A percentile compares a stretch with the other conserved stretches of the same genome.
Evolutionary conservation across 2,113 vertebrate species (phyloP).

Genomic region (Grammomys surdaster): DNA sequence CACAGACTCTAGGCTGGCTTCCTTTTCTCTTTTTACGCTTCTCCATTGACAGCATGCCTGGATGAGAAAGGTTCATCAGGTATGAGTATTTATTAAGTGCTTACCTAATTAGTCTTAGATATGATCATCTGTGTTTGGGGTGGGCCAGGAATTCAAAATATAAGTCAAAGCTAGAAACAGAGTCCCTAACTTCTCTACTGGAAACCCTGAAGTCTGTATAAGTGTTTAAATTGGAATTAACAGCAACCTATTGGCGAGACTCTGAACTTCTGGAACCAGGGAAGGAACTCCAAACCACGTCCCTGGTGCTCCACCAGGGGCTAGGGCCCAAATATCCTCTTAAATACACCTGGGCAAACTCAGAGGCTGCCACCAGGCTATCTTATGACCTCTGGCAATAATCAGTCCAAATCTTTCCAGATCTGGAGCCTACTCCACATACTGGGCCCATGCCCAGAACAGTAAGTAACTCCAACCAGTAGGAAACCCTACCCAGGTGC

Average conservation of each 20-base stretch:
- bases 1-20: neutral
- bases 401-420: slow-evolving; percentile 69
- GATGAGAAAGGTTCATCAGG: slow-evolving; percentile 6
- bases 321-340: slow-evolving; percentile 41
- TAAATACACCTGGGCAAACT: slow-evolving; percentile 64
- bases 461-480: slow-evolving; percentile 58
- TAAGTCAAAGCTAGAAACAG: slow-evolving; percentile 59
- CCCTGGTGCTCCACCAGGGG: slow-evolving; percentile 20
- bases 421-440: slow-evolving; percentile 48
- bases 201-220: slow-evolving; percentile 66
- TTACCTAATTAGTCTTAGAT: slow-evolving; percentile 60
- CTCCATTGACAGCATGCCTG: neutral
- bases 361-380: slow-evolving; percentile 43
- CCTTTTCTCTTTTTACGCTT: too few relatives aligned
- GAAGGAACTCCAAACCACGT: slow-evolving; percentile 36
- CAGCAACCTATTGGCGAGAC: slow-evolving; percentile 32
- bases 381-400: slow-evolving; percentile 62
- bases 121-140: slow-evolving; percentile 25
- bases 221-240: slow-evolving; percentile 74
- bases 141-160: slow-evolving; percentile 51
- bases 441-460: slow-evolving; percentile 62
- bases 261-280: slow-evolving; percentile 49
- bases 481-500: slow-evolving; percentile 61
- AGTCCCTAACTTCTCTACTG: slow-evolving; percentile 64
- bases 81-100: neutral